phyloP scores from a whole-genome alignment of 2,888 invertebrate genomes.

The Rotaria magnacalcarata region DNA sequence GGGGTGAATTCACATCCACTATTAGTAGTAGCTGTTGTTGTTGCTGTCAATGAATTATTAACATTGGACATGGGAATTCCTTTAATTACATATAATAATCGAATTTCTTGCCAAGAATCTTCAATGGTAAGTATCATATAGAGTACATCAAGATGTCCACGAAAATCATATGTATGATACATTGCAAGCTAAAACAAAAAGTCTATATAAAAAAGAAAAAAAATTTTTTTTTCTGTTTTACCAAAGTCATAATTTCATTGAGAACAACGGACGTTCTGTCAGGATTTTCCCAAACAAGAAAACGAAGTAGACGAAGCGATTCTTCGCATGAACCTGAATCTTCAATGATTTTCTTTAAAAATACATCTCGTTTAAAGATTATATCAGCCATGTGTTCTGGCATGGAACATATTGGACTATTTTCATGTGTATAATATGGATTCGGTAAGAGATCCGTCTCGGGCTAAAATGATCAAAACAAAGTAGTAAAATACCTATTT shows the following conservation, averaged over 20 bases:
- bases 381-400: constrained; percentile 29
- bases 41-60: not conserved
- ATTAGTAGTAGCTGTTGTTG: not conserved
- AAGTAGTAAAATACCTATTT: too few species aligned
- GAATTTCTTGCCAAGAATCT: constrained; percentile 90
- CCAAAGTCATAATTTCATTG: constrained; percentile 67
- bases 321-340: constrained; percentile 88
- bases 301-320: constrained; percentile 79
- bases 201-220: not conserved
- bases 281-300: constrained; percentile 93
- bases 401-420: not conserved
- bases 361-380: constrained; percentile 55
- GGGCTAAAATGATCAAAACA: not conserved
- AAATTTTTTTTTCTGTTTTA: not conserved
- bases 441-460: not conserved
- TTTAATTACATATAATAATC: constrained; percentile 86
- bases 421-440: constrained; percentile 28
- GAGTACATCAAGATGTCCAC: constrained; percentile 83
- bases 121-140: constrained; percentile 80
- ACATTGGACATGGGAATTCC: constrained; percentile 62
- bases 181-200: not conserved
- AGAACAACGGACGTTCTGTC: constrained; percentile 82
- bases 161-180: constrained; percentile 79
- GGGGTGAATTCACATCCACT: not conserved
- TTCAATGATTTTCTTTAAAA: constrained; percentile 88